Base-by-base conservation (phyloP, 1,140 invertebrate species). In the roundworm (Caenorhabditis elegans) region DNA sequence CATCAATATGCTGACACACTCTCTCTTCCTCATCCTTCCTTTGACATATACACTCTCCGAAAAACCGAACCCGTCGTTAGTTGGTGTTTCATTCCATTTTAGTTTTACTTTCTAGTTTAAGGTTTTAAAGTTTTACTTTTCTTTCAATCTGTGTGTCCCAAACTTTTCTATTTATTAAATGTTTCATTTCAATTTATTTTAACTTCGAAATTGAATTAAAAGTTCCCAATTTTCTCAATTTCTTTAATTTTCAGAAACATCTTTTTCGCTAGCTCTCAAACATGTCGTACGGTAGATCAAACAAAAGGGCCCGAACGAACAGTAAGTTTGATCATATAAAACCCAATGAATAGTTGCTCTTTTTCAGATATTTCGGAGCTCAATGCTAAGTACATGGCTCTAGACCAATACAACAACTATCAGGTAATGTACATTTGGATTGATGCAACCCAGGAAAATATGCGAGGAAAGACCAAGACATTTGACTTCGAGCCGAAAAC, bases 381-480 rank as follows among this genome's bases (percentile, higher is more conserved):
- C 13, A 77, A 77, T n/a, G 75, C 46, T 3, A 77, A 47, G 19
- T 48, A 77, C 55, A 53, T 55, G 36, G 34, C 47, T 36, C 22
- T 39, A 10, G 36, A 47, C 13, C 51, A 53, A 39, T 26, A 13
- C 22, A 47, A 79, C 17, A 51, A 39, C 47, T 43, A 28, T 43
- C 65, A 81, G 39, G 81, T 82, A 13, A 76, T 80, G 55, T 98
- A 97, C 90, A 92, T 97, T 43, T 97, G 96, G 96, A 95, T 97
- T 80, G 96, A 98, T 90, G 96, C 95, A 1, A 94, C 94, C 0
- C 95, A 95, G 1, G 95, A 96, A 90, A 92, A 93, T 79, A 87
- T 97, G 2, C 91, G 96, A 80, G 93, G 93, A 88, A 97, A 98
- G 89, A 95, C 95, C 17, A 92, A 94, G 82, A 97, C 95, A 0